Evolutionary conservation across 2,797 vertebrate genomes (phyloP), one percentile per base, ranked within the genome.

Genomic region (Diceros bicornis): DNA sequence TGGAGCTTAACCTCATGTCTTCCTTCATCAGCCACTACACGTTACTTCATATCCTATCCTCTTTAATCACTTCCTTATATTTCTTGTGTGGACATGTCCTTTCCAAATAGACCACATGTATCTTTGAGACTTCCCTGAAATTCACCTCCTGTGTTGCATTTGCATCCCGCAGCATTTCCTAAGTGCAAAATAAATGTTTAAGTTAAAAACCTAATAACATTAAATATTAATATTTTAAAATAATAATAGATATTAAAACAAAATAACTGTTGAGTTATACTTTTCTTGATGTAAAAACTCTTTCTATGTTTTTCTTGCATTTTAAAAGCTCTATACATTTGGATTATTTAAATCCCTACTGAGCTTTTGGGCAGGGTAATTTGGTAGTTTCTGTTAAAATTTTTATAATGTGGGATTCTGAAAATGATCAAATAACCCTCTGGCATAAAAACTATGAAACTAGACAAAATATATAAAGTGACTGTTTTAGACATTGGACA

Each of bases 181-280:
- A 77, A 74, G 7, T 37, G 7, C 7, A 91, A 94, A 96, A 52
- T 50, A 82, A 93, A 85, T 68, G 27, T 92, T 95, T 44, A 93
- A 74, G 7, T 61, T 89, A 68, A 69, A 91, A 93, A 29, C 16
- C 44, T 52, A 78, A 59, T 83, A 74, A 25, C 23, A 75, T 52
- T 75, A 89, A 77, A 29, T 89, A 50, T 64, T 62, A 77, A 23
- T 64, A 29, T n/a, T 59, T 78, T 69, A 55, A 83, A 77, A 52
- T 59, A 50, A 57, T 57, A 66, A 72, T 34, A 69, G 77, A 55
- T 75, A 84, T 61, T 82, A 74, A 69, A 64, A 75, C 18, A 34
- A 89, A 79, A n/a, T 89, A 75, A n/a, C 47, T 64, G 11, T n/a
- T 23, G 4, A 32, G 2, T 66, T 59, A 62, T 0, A 74, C 1